These are phyloP conservation scores for Microctenopoma steveboyesi DNA, from an alignment of 2,797 vertebrate species.

Conservation along the genomic window DNA sequence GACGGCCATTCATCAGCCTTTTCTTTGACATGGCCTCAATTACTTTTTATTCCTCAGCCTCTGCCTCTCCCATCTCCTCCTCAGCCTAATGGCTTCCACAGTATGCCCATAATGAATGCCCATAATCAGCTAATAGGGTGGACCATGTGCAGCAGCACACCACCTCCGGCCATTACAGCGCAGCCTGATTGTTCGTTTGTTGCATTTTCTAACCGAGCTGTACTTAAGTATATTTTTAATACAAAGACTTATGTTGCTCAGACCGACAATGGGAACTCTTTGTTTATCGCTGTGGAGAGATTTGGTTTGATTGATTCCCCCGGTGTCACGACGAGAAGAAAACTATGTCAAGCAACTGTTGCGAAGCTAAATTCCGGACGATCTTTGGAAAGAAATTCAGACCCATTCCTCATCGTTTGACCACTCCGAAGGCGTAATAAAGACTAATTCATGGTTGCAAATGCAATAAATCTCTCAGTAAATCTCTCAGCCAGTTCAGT, in stretches of 20 bases:
- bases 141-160: slow-evolving; percentile 70
- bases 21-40: slow-evolving; percentile 57
- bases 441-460: background rate
- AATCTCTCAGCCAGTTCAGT: background rate
- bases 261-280: background rate
- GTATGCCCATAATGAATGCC: slow-evolving; percentile 39
- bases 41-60: slow-evolving; percentile 44
- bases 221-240: slow-evolving; percentile 38
- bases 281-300: background rate
- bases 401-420: background rate
- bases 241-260: slow-evolving; percentile 10
- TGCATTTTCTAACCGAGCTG: slow-evolving; percentile 44
- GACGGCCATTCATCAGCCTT: slow-evolving; percentile 60
- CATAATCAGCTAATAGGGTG: slow-evolving; percentile 51
- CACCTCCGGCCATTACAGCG: slow-evolving; percentile 57
- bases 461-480: background rate
- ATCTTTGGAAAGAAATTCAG: background rate
- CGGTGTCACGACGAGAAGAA: background rate
- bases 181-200: slow-evolving; percentile 43
- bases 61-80: slow-evolving; percentile 37
- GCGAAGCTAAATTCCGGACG: background rate
- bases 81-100: slow-evolving; percentile 67
- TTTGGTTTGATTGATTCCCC: background rate
- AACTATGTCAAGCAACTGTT: background rate
- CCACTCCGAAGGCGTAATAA: background rate